Evolutionary conservation across 1,140 invertebrate genomes (phyloP).

Genomic region (Cryptotermes secundus): DNA sequence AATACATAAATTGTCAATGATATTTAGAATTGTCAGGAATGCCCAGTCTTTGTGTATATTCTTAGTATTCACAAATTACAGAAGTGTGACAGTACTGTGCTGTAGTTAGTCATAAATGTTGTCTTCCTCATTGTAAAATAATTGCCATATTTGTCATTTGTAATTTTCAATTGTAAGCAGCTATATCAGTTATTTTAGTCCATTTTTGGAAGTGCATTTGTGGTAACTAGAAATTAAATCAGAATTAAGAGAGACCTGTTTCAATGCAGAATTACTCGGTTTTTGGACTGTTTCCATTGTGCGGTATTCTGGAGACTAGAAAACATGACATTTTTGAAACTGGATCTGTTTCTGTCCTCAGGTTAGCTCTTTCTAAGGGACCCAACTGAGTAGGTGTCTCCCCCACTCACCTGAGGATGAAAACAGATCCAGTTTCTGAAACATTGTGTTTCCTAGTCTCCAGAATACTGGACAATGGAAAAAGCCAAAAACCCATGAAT

Average conservation of each 20-base stretch:
- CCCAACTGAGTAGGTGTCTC: no score
- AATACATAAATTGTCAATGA: conserved; percentile 8
- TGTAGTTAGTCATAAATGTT: background rate
- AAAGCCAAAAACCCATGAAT: no score
- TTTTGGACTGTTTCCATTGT: no score
- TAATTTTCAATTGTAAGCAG: background rate
- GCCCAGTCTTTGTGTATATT: background rate
- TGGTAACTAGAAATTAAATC: background rate
- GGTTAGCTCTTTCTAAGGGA: no score
- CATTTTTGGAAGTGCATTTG: background rate
- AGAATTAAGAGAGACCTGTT: background rate
- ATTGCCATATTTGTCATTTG: background rate
- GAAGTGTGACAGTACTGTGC: background rate
- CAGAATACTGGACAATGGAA: no score
- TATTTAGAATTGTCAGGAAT: background rate
- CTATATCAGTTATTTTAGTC: background rate
- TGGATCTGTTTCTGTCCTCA: no score
- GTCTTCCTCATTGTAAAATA: background rate
- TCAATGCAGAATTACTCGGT: background rate
- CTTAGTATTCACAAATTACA: background rate
- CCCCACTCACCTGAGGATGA: no score
- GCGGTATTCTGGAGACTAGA: no score
- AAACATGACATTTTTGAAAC: no score
- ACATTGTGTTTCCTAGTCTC: no score
- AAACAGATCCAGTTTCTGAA: no score